A percentile compares a stretch with the other conserved stretches of the same genome.
Evolutionary conservation across 2,888 invertebrate species (phyloP).

Genomic region (Oxycera nigricornis): DNA sequence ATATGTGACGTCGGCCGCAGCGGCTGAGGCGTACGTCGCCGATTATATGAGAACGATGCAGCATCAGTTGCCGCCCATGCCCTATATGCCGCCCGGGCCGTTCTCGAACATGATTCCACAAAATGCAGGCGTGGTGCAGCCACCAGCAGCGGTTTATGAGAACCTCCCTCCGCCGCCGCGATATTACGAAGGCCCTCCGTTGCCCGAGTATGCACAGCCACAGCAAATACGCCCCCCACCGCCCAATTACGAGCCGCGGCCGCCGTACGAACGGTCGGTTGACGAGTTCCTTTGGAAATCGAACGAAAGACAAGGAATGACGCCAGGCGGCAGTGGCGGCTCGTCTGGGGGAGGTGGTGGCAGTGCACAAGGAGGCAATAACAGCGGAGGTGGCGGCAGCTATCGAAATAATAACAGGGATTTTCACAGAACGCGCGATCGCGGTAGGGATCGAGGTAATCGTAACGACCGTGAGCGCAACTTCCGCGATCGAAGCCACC

Average conservation of each 20-base stretch:
- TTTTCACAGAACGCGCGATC: slow-evolving; percentile 56
- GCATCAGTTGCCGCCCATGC: slow-evolving; percentile 83
- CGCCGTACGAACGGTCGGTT: slow-evolving; percentile 84
- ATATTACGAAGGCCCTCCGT: slow-evolving; percentile 80
- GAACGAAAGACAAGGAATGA: slow-evolving; percentile 48
- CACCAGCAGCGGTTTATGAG: slow-evolving; percentile 64
- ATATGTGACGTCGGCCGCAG: slow-evolving; percentile 68
- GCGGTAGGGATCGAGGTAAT: slow-evolving; percentile 55
- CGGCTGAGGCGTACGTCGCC: slow-evolving; percentile 86
- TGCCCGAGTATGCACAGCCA: slow-evolving; percentile 76
- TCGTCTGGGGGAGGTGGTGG: slow-evolving; percentile 47
- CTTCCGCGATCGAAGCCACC: slow-evolving; percentile 60
- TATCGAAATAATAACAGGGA: slow-evolving; percentile 56
- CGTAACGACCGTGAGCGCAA: slow-evolving; percentile 63
- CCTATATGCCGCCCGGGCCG: slow-evolving; percentile 76
- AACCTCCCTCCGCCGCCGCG: slow-evolving; percentile 77
- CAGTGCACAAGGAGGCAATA: not conserved
- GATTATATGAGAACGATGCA: slow-evolving; percentile 91
- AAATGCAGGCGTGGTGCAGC: slow-evolving; percentile 59
- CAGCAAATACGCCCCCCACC: slow-evolving; percentile 58
- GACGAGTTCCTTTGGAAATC: slow-evolving; percentile 86
- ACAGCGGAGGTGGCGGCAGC: slow-evolving; percentile 47
- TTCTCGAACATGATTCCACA: slow-evolving; percentile 71
- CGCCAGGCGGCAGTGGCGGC: slow-evolving; percentile 49
- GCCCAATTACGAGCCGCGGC: slow-evolving; percentile 53